These are phyloP conservation scores for Ariolimax columbianus DNA, from an alignment of 2,888 invertebrate species.

Conservation along the genomic window DNA sequence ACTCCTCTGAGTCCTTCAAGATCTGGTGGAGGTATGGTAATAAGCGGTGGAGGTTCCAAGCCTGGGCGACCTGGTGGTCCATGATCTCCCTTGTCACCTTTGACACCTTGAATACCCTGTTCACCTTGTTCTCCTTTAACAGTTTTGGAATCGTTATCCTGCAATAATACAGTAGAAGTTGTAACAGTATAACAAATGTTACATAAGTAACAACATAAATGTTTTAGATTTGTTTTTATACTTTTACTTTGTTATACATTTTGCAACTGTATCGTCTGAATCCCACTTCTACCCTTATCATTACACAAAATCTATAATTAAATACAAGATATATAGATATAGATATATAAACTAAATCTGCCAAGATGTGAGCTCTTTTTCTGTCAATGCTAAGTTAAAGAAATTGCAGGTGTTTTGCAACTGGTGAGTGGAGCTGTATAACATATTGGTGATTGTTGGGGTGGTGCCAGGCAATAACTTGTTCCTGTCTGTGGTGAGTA, in stretches of 20 bases:
- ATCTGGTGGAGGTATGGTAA: constrained; percentile 60
- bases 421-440: too few species aligned
- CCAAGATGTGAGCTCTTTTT: too few species aligned
- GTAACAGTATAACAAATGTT: neutral
- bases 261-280: too few species aligned
- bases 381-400: too few species aligned
- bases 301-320: too few species aligned
- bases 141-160: neutral
- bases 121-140: constrained; percentile 52
- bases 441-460: too few species aligned
- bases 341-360: too few species aligned
- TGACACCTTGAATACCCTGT: constrained; percentile 45
- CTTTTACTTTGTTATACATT: neutral
- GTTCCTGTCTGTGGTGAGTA: too few species aligned
- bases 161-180: neutral
- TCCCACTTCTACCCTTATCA: too few species aligned
- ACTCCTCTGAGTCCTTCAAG: constrained; percentile 53
- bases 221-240: neutral
- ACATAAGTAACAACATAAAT: neutral
- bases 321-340: too few species aligned
- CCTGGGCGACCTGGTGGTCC: constrained; percentile 55
- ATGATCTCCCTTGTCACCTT: constrained; percentile 56
- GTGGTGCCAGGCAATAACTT: too few species aligned
- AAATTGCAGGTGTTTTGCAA: too few species aligned
- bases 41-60: constrained; percentile 53